phyloP scores from a whole-genome alignment of 2,113 vertebrate species.

The Entomyzon cyanotis region DNA sequence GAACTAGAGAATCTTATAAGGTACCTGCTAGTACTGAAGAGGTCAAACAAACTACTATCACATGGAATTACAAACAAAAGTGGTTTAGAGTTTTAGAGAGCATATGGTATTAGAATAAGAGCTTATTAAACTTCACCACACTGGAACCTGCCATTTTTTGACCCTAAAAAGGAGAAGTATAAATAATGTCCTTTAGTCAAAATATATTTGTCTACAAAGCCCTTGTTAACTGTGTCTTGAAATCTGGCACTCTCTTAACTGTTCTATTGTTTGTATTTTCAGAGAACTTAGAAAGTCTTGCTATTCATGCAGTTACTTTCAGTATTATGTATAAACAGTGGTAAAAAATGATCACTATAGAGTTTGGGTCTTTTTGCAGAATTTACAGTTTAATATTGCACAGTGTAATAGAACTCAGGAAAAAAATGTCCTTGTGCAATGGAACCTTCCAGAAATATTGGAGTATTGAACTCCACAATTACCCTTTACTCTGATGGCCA shows the following conservation, averaged over 20 bases:
- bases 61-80: not conserved
- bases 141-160: not conserved
- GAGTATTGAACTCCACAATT: not conserved
- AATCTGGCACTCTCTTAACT: not conserved
- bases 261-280: not conserved
- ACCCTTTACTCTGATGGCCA: accelerated
- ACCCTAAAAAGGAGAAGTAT: not conserved
- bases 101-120: not conserved
- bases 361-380: not conserved
- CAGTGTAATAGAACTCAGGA: not conserved
- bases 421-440: not conserved
- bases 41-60: not conserved
- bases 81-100: not conserved
- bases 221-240: not conserved
- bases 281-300: not conserved
- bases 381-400: not conserved
- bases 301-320: not conserved
- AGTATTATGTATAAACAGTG: not conserved
- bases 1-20: not conserved
- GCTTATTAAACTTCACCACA: not conserved
- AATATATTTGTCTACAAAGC: not conserved
- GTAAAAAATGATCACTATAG: not conserved
- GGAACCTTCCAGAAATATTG: not conserved
- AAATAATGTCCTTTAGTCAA: not conserved
- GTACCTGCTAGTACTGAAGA: not conserved